Evolutionary conservation across 2,888 invertebrate species (phyloP).

Genomic region (Xanthorhoe spadicearia): DNA sequence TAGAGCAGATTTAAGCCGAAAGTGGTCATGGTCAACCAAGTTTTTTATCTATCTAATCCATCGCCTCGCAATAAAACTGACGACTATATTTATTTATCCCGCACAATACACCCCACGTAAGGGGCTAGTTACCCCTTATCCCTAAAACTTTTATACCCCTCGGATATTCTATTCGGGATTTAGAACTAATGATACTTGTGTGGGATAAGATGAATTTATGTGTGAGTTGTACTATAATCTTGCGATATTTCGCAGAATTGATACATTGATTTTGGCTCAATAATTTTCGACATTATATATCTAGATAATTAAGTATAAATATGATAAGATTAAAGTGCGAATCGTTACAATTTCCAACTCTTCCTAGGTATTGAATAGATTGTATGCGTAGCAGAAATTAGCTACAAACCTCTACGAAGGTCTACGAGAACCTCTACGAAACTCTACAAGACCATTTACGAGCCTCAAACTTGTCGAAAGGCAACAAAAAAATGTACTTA

Average conservation of each 20-base stretch:
- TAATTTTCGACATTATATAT: no score
- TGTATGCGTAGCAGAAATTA: neutral
- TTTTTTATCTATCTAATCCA: constrained; percentile 25
- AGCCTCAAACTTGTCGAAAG: neutral
- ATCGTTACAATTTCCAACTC: neutral
- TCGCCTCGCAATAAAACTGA: constrained; percentile 30
- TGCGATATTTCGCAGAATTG: constrained; percentile 14
- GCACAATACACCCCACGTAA: constrained; percentile 52
- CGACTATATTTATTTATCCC: constrained; percentile 43
- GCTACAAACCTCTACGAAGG: neutral
- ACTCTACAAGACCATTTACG: neutral
- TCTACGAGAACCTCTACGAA: neutral
- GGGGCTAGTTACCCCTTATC: constrained; percentile 48
- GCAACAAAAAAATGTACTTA: neutral
- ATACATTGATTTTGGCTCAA: neutral
- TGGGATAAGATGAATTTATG: neutral
- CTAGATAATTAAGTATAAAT: no score
- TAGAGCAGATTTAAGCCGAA: neutral
- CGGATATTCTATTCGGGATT: constrained; percentile 23
- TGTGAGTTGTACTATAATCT: neutral
- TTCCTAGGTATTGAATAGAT: neutral
- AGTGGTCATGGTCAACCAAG: neutral
- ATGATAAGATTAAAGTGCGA: neutral
- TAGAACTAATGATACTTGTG: neutral
- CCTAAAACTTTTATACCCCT: constrained; percentile 49